Evolutionary conservation across 2,888 invertebrate species (phyloP).

Genomic region (Agrilus biguttatus): DNA sequence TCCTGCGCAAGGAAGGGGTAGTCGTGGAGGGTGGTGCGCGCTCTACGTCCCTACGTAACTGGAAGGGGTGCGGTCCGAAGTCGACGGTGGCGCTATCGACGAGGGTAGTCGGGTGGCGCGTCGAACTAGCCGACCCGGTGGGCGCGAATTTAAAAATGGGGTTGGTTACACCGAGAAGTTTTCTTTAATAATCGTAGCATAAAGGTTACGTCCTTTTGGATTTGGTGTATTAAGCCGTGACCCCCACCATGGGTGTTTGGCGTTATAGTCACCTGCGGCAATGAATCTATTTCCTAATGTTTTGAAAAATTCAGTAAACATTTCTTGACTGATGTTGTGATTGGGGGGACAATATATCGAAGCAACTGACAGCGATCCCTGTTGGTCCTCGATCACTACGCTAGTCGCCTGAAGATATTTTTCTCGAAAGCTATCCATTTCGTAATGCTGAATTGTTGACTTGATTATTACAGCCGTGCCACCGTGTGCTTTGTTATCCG

Average conservation of each 20-base stretch:
- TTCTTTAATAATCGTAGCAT: too few species aligned
- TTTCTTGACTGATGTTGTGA: constrained; percentile 9
- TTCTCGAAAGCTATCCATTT: constrained; percentile 5
- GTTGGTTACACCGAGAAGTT: too few species aligned
- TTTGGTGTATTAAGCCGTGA: constrained; percentile 4
- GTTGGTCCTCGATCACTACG: constrained; percentile 7
- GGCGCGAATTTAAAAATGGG: too few species aligned
- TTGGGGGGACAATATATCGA: constrained; percentile 10
- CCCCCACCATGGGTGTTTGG: constrained; percentile 9
- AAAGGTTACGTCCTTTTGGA: background rate
- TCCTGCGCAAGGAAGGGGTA: too few species aligned
- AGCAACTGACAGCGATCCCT: constrained; percentile 6
- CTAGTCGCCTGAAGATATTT: constrained; percentile 11
- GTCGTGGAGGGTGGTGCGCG: too few species aligned
- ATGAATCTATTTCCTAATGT: constrained; percentile 10
- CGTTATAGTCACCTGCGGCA: constrained; percentile 4
- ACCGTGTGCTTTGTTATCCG: constrained; percentile 7
- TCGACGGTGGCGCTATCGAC: too few species aligned
- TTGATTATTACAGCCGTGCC: constrained; percentile 10
- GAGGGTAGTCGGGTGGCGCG: too few species aligned
- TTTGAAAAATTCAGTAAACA: constrained; percentile 8
- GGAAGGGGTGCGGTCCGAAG: too few species aligned
- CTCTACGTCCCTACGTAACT: too few species aligned
- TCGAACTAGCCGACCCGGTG: too few species aligned
- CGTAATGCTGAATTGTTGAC: constrained; percentile 8